Evolutionary conservation across 2,888 invertebrate species (phyloP), one percentile per base, ranked within the genome.

Genomic region (Oithona nana): DNA sequence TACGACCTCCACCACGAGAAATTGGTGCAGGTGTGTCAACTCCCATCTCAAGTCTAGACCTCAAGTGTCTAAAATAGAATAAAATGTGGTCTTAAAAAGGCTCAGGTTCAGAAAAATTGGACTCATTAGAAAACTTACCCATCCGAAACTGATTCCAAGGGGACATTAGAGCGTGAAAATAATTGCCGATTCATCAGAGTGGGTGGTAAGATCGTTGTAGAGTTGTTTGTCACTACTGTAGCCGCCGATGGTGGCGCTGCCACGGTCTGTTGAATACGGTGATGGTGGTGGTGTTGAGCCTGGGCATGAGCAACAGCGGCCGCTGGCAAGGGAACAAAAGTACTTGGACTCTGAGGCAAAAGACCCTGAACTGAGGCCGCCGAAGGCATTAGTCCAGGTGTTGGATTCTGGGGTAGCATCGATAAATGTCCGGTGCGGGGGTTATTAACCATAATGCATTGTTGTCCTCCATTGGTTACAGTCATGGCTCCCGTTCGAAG

Each of bases 341-440:
- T 51, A 8, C 6, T 22, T 22, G 51, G 51, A 22, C 24, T 58
- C 24, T 20, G n/a, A 8, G 58, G 31, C 13, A 58, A 13, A n/a
- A 31, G 20, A n/a, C 58, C 58, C 1, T 20, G 22, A 2, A 24
- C 3, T 24, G 51, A 51, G 48, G 29, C 31, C 26, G 48, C 39
- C 11, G 58, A 3, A 2, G 58, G 58, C 1, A 48, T 8, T 1
- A 58, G 22, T 13, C 58, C 58, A 11, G 29, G 58, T 22, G 31
- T 31, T 24, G 57, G 57, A n/a, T 26, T 22, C 24, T 58, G 39
- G n/a, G 58, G 58, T 13, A 58, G 49, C 58, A 58, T 58, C 1
- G 58, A 20, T 11, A 48, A 22, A 16, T 29, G 13, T 57, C 28
- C 13, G 57, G 29, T 1, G 11, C 28, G 30, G 28, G n/a, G 22